Percentiles rank a stretch among this genome's conserved stretches.
These are phyloP conservation scores for Mormoops blainvillei DNA, from an alignment of 2,113 vertebrate species.

Conservation along the genomic window DNA sequence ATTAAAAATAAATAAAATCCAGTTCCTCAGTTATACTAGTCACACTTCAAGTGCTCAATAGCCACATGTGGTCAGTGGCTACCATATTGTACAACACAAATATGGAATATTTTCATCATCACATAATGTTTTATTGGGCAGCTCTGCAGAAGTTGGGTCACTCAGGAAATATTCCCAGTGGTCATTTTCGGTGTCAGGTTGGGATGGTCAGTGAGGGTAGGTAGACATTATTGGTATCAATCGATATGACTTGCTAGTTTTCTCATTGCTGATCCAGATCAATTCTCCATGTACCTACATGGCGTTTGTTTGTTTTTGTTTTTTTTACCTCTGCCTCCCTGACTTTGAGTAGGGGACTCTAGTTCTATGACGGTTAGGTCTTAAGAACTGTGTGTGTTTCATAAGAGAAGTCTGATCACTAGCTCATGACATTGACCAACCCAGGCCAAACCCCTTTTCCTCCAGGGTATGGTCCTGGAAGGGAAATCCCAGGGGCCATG, in stretches of 20 bases:
- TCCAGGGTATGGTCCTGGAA: background rate
- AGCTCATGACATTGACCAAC: background rate
- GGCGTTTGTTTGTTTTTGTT: background rate
- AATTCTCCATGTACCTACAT: background rate
- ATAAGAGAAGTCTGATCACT: background rate
- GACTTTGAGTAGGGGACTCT: background rate
- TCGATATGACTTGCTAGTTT: background rate
- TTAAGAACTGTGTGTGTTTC: background rate
- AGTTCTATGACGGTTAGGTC: background rate
- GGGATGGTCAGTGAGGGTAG: background rate
- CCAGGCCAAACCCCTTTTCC: background rate
- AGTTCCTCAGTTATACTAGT: background rate
- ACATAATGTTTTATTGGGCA: background rate
- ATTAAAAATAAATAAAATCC: conserved; percentile 5
- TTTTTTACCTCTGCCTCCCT: background rate
- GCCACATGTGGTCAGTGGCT: background rate
- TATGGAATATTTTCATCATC: background rate
- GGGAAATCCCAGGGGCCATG: background rate
- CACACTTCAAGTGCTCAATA: background rate
- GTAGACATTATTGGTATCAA: background rate
- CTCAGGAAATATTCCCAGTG: background rate
- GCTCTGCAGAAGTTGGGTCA: background rate
- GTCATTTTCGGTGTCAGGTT: background rate
- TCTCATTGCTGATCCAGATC: background rate
- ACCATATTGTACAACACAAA: background rate